These are phyloP conservation scores for Parus major DNA, from an alignment of 2,113 vertebrate genomes.

Conservation along the genomic window DNA sequence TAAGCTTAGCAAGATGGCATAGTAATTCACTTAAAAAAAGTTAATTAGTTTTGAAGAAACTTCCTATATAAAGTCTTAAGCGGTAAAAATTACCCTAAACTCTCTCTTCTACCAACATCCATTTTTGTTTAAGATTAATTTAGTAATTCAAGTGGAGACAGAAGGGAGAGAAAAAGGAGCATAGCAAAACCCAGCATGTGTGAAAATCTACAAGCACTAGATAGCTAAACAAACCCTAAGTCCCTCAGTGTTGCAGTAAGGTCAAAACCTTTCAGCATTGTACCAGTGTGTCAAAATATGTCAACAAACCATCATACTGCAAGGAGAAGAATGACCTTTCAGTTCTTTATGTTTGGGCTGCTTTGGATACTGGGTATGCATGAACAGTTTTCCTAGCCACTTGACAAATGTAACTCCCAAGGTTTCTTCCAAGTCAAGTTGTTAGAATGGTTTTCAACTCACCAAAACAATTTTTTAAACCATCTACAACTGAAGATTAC, in stretches of 20 bases:
- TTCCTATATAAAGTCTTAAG: background rate
- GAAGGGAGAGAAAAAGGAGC: background rate
- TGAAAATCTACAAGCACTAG: conserved; percentile 23
- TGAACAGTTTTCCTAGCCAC: conserved; percentile 70
- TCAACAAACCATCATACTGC: conserved; percentile 81
- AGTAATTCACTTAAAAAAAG: background rate
- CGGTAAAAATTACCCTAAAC: background rate
- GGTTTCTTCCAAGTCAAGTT: conserved; percentile 66
- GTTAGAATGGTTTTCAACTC: conserved; percentile 41
- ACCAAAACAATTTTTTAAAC: conserved; percentile 57
- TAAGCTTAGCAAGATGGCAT: background rate
- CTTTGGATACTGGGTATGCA: conserved; percentile 71
- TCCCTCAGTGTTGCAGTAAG: conserved; percentile 67
- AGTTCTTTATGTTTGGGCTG: conserved; percentile 72
- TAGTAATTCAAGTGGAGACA: conserved; percentile 10
- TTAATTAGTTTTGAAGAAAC: background rate
- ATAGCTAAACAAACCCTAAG: conserved; percentile 49
- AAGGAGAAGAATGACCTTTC: conserved; percentile 83
- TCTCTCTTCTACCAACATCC: background rate
- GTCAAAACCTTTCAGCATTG: conserved; percentile 78
- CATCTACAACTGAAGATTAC: background rate
- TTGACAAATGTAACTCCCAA: conserved; percentile 76
- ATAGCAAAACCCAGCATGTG: background rate
- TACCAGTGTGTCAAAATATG: conserved; percentile 82
- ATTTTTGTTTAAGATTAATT: background rate